phyloP scores from a whole-genome alignment of 2,888 invertebrate genomes.

The Drosophila aldrichi region DNA sequence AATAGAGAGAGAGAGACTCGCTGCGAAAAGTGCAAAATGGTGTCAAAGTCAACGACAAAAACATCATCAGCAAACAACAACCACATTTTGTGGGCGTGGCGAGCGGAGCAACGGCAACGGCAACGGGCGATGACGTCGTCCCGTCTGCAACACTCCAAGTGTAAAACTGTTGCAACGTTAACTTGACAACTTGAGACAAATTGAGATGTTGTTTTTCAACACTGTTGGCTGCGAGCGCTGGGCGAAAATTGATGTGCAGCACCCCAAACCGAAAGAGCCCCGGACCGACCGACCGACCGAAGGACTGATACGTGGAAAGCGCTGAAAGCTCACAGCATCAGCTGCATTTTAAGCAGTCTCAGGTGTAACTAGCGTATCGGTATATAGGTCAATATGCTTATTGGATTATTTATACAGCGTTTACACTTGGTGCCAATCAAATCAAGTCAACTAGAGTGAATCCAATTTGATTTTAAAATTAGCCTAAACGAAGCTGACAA shows the following conservation, averaged over 20 bases:
- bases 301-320: background rate
- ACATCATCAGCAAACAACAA: conserved; percentile 31
- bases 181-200: conserved; percentile 77
- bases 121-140: conserved; percentile 38
- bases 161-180: conserved; percentile 58
- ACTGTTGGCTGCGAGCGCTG: conserved; percentile 14
- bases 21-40: conserved; percentile 73
- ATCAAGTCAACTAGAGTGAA: background rate
- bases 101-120: conserved; percentile 17
- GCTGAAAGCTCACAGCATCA: background rate
- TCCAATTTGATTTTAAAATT: background rate
- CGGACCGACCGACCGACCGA: background rate
- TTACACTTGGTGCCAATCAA: background rate
- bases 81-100: conserved; percentile 13
- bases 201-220: conserved; percentile 60
- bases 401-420: background rate
- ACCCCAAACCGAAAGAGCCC: background rate
- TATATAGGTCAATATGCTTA: conserved; percentile 14
- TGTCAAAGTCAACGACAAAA: conserved; percentile 71
- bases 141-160: conserved; percentile 47
- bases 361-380: conserved; percentile 6
- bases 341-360: conserved; percentile 19
- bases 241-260: conserved; percentile 32
- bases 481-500: background rate
- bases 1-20: conserved; percentile 25